Evolutionary conservation across 2,888 invertebrate species (phyloP).

Genomic region (Mythimna loreyi): DNA sequence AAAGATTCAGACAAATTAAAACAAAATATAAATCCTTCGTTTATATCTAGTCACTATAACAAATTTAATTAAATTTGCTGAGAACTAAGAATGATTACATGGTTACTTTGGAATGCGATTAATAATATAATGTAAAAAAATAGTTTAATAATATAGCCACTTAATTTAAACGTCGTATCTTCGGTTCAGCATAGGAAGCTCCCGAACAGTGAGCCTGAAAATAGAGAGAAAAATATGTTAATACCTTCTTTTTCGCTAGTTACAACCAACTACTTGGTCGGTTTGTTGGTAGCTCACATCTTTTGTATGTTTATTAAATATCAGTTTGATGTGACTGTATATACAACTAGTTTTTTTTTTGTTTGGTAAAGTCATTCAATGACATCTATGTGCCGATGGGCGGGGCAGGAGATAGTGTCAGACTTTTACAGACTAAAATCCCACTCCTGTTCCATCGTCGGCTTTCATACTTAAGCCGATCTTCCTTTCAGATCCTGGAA

Average conservation of each 20-base stretch:
- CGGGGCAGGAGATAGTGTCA: no score
- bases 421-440: no score
- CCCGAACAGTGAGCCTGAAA: conserved; percentile 9
- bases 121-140: conserved; percentile 24
- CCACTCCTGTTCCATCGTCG: no score
- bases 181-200: conserved; percentile 27
- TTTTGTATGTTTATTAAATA: no score
- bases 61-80: conserved; percentile 16
- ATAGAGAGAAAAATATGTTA: not conserved
- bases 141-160: conserved; percentile 15
- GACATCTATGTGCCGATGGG: no score
- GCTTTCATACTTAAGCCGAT: no score
- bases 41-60: conserved; percentile 10
- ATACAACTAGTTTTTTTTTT: no score
- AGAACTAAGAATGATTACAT: conserved; percentile 7
- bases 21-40: not conserved
- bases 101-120: conserved; percentile 56
- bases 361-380: no score
- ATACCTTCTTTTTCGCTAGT: not conserved
- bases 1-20: conserved; percentile 13
- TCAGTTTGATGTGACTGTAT: no score
- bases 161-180: conserved; percentile 46
- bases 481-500: no score
- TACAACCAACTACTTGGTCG: no score
- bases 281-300: no score